Evolutionary conservation across 2,888 invertebrate species (phyloP).

Genomic region (Eristalis pertinax): DNA sequence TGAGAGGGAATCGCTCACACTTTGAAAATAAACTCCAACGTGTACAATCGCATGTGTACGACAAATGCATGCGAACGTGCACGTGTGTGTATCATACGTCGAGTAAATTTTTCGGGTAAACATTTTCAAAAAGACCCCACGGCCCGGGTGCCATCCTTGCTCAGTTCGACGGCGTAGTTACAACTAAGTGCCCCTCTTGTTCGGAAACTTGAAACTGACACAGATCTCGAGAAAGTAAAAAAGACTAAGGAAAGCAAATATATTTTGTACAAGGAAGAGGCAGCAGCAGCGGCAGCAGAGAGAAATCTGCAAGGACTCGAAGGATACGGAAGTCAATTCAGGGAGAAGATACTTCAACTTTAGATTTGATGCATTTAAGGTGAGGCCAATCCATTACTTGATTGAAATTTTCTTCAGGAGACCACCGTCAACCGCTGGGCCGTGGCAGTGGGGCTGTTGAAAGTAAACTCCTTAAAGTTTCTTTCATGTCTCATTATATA

Average conservation of each 20-base stretch:
- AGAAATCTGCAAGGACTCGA: conserved; percentile 59
- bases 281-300: conserved; percentile 1
- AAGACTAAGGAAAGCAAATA: conserved; percentile 46
- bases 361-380: conserved; percentile 70
- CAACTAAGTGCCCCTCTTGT: conserved; percentile 42
- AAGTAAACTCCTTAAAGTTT: conserved; percentile 57
- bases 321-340: conserved; percentile 51
- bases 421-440: conserved; percentile 22
- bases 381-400: conserved; percentile 71
- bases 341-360: conserved; percentile 59
- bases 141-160: conserved; percentile 22
- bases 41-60: not conserved
- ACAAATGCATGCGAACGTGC: not conserved
- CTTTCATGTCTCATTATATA: conserved; percentile 23
- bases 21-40: conserved; percentile 1
- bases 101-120: conserved; percentile 43
- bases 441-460: conserved; percentile 40
- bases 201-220: conserved; percentile 57
- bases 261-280: not conserved
- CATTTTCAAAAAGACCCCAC: conserved; percentile 39
- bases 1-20: conserved; percentile 3
- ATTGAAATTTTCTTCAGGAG: conserved; percentile 65
- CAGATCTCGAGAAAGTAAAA: conserved; percentile 47
- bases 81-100: not conserved
- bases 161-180: conserved; percentile 38